Evolutionary conservation across 1,140 invertebrate genomes (phyloP).

Genomic region (Trachelipus rathkii): DNA sequence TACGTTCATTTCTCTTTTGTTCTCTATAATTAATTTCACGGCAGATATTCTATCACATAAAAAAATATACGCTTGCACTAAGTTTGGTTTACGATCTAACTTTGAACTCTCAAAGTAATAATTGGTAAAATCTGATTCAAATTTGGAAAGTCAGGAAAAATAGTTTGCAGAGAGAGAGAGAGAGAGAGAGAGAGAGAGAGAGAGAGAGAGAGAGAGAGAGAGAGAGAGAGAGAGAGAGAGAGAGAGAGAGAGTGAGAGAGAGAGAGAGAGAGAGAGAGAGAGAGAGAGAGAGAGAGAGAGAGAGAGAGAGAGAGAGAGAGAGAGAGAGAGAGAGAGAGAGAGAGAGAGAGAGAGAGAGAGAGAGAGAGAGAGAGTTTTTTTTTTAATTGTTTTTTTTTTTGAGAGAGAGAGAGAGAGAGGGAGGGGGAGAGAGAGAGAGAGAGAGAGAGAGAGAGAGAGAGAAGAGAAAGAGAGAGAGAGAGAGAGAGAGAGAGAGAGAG

Average conservation of each 20-base stretch:
- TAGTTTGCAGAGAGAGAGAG: neutral
- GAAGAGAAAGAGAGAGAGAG: neutral
- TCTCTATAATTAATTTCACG: no score
- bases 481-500: neutral
- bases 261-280: neutral
- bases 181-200: neutral
- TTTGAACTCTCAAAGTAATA: no score
- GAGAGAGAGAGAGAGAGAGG: slow-evolving; percentile 7
- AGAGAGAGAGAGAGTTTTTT: neutral
- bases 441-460: neutral
- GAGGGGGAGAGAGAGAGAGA: slow-evolving; percentile 4
- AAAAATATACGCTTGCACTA: no score
- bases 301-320: neutral
- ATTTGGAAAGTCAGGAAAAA: no score
- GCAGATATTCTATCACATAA: no score
- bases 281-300: neutral
- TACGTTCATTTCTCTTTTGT: no score
- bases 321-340: neutral
- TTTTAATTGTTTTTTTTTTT: no score
- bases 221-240: slow-evolving; percentile 17
- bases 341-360: neutral
- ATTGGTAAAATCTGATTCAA: no score
- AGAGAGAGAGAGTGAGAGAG: neutral
- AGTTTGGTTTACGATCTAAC: no score
- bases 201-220: neutral